Base-by-base conservation (phyloP, 2,888 invertebrate genomes). In the Reticulitermes lucifugus region DNA sequence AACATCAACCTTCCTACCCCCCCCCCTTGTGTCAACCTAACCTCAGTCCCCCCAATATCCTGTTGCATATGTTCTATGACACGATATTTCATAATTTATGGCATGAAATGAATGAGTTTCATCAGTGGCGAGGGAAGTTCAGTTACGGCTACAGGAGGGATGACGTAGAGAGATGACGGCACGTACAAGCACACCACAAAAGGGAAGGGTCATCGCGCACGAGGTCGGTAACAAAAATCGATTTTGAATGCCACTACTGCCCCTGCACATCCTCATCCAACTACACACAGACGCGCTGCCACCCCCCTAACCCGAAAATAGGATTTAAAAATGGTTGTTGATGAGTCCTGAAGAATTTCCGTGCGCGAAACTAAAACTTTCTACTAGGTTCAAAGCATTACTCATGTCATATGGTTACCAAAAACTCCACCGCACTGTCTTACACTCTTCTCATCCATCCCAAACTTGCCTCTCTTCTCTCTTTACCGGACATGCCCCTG, bases 31-130 rank as follows among this genome's bases (percentile, higher is more conserved):
- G 73, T 41, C 73, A 77, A 46, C 77, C 51, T 77, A 43, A n/a
- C 73, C n/a, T 77, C 77, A 77, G 18, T 43, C 51, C 77, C 77
- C 46, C 77, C 77, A 77, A 73, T 73, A 73, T 73, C 73, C 73
- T 41, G 35, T 22, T 73, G 35, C 77, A 77, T 46, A 25, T 77
- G 77, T 77, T 77, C 43, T 77, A 51, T 51, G 77, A 77, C 46
- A 46, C 41, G 77, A 77, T 77, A 77, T 77, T 77, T 77, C 77
- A 77, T 77, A 77, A 77, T 77, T 77, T 77, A 77, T 77, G 77
- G 77, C 22, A 77, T 46, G 46, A 77, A 77, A 77, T 77, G 77
- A 77, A 77, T 77, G 77, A 77, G 77, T 77, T 77, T 77, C 41
- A 35, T 5, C 25, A 22, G 35, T 73, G 41, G 21, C 22, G 73